Evolutionary conservation across 1,140 invertebrate species (phyloP), one percentile per base, ranked within the genome.

Genomic region (Brachionus manjavacas): DNA sequence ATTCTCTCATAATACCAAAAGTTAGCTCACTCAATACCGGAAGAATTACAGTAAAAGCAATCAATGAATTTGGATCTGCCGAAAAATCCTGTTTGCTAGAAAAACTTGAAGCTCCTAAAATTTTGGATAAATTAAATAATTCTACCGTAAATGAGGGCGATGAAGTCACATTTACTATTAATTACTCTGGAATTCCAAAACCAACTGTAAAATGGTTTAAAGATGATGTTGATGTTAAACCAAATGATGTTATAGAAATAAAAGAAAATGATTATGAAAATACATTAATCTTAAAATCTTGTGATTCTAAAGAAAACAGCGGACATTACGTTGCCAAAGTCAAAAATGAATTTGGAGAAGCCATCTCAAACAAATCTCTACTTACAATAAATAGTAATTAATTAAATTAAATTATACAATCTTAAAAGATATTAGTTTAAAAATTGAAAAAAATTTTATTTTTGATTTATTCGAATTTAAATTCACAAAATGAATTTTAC

Each of bases 171-270:
- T 86, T 86, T 72, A 68, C 86, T 46, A 84, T 85, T 9, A 84
- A 85, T 49, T 66, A 86, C 11, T 43, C n/a, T 52, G 85, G 85
- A 16, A 72, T 78, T 2, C 84, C 86, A 43, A 84, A 31, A 35
- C 84, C 84, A 25, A 52, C 78, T 46, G 68, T 86, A 16, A 84
- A 86, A 83, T 87, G 86, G 92, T 93, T 80, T 16, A 80, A 39
- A 64, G 76, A 80, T 6, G 76, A 80, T 31, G 23, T 0, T n/a
- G 76, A 80, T 41, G n/a, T 80, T 31, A 16, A 35, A 8, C n/a
- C 28, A 28, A 11, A 55, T 64, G 55, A 64, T 20, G 11, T n/a
- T 14, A 23, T 64, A 25, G 52, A 64, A 46, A 64, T 70, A n/a
- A 49, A 83, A 46, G 16, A 39, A n/a, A 60, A 23, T 8, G 60